Base-by-base conservation (phyloP, 2,113 vertebrate species). In the Boleophthalmus pectinirostris region DNA sequence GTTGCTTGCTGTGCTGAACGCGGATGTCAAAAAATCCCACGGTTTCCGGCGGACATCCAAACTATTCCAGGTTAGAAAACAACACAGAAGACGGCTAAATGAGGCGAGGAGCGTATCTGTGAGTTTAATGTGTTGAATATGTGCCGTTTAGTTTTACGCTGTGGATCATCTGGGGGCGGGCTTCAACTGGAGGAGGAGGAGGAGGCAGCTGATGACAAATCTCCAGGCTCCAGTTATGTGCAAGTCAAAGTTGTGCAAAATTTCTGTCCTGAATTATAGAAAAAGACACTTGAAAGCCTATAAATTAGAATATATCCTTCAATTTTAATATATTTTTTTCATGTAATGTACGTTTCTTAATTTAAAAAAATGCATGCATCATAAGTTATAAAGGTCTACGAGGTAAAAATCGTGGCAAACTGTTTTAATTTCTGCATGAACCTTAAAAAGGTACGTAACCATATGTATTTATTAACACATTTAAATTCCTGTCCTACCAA, bases 161-260 rank as follows among this genome's bases (percentile, higher is more conserved):
- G 79, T 51, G 70, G 75, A 81, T 75, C 87, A 70, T 84, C 20
- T 83, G 78, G 77, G 91, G 91, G 79, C 89, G 91, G 80, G 85
- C 82, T 60, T 76, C 81, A 67, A 85, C 77, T 73, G 91, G 91
- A 79, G 90, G 91, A 70, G 72, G 79, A 70, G 68, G 65, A 29
- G 69, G 25, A 33, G 60, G 16, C 29, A 35, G 45, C 38, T 9
- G 38, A 66, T 51, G 47, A 20, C 15, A 51, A 51, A 51, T 51
- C 15, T 51, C 18, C 51, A 21, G n/a, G 51, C 20, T 21, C 7
- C 20, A 54, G 51, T 54, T 54, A 51, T 51, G 16, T 54, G 7
- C 9, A 20, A 2, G n/a, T n/a, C 46, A 47, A 45, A 45, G 43
- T 45, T 45, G 43, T 29, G 20, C 18, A 47, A 47, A 51, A 51